These are phyloP conservation scores for Hypena proboscidalis DNA, from an alignment of 2,888 invertebrate species.

Conservation along the genomic window DNA sequence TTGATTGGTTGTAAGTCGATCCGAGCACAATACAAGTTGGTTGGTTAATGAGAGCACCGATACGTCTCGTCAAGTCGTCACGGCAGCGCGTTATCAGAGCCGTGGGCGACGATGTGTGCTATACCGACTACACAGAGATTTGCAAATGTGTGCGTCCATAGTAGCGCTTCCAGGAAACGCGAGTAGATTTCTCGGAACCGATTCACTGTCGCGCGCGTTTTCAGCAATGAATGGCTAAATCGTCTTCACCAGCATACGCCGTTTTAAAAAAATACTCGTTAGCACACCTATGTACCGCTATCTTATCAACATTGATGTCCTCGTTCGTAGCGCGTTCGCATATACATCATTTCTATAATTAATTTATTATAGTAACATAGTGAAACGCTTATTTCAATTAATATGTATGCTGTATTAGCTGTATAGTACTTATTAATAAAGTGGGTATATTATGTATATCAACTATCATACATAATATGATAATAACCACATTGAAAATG, in stretches of 20 bases:
- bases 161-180: slow-evolving; percentile 83
- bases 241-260: slow-evolving; percentile 45
- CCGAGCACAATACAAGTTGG: slow-evolving; percentile 70
- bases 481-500: too few relatives aligned
- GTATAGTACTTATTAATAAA: neutral
- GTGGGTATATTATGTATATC: too few relatives aligned
- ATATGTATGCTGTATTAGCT: neutral
- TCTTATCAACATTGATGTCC: slow-evolving; percentile 46
- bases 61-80: slow-evolving; percentile 70
- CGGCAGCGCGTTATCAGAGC: slow-evolving; percentile 77
- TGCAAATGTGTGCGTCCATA: slow-evolving; percentile 71
- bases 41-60: slow-evolving; percentile 77
- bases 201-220: slow-evolving; percentile 77
- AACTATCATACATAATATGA: too few relatives aligned
- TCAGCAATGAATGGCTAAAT: slow-evolving; percentile 76
- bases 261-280: slow-evolving; percentile 16
- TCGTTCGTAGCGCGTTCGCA: slow-evolving; percentile 31
- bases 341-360: slow-evolving; percentile 15
- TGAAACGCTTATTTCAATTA: neutral
- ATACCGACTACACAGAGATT: slow-evolving; percentile 52
- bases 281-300: slow-evolving; percentile 23
- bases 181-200: slow-evolving; percentile 80
- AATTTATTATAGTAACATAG: neutral
- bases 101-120: slow-evolving; percentile 70
- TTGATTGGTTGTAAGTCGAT: slow-evolving; percentile 77